These are phyloP conservation scores for Thaumatotibia leucotreta DNA, from an alignment of 1,140 invertebrate species.

Conservation along the genomic window DNA sequence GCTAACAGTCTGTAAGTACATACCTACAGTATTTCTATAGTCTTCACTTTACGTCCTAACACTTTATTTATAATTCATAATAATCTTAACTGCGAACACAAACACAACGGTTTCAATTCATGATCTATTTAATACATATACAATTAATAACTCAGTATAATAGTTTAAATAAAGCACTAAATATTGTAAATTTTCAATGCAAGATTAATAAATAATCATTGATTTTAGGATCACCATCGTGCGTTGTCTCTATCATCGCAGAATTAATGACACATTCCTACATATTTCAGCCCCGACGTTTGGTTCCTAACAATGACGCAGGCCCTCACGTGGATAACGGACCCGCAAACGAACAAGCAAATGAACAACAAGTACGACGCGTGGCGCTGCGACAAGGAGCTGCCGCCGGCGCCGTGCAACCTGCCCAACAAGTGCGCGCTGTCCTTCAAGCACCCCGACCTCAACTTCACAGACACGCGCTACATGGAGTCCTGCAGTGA, in stretches of 20 bases:
- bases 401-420: constrained; percentile 86
- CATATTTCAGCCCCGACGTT: constrained; percentile 86
- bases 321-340: constrained; percentile 92
- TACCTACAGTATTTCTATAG: not conserved
- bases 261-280: constrained; percentile 16
- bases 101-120: too few relatives aligned
- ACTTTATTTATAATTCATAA: too few relatives aligned
- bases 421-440: constrained; percentile 90
- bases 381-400: constrained; percentile 87
- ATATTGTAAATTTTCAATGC: constrained; percentile 14
- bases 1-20: constrained; percentile 83
- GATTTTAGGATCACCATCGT: too few relatives aligned
- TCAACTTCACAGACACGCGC: constrained; percentile 87
- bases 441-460: constrained; percentile 84
- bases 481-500: constrained; percentile 93
- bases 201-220: too few relatives aligned
- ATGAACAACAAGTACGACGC: constrained; percentile 84
- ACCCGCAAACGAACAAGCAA: constrained; percentile 84
- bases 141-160: too few relatives aligned
- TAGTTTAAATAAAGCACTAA: too few relatives aligned
- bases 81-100: too few relatives aligned
- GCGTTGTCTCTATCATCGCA: too few relatives aligned
- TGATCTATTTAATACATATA: too few relatives aligned
- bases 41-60: too few relatives aligned
- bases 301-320: constrained; percentile 95